Conservation (phyloP, 2,888 invertebrate genomes). For the Sphaerophoria taeniata region DNA sequence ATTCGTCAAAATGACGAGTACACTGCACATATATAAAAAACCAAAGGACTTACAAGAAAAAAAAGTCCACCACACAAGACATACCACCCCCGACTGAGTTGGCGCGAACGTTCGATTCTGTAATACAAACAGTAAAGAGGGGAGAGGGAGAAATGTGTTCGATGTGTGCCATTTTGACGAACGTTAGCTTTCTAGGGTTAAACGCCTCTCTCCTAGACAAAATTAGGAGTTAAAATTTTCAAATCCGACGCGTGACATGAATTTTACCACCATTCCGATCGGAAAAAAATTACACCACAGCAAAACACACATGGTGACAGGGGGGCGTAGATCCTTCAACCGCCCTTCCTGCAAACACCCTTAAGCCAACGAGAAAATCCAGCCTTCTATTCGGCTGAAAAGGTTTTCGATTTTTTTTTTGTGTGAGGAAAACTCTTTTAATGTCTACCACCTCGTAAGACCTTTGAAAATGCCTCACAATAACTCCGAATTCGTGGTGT, state of each 20-base stretch:
- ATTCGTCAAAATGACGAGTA: too few species aligned
- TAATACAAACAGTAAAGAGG: too few species aligned
- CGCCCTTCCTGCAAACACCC: neutral
- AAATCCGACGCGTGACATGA: conserved; percentile 29
- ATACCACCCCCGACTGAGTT: too few species aligned
- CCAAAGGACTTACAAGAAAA: too few species aligned
- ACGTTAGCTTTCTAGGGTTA: too few species aligned
- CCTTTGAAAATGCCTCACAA: conserved; percentile 14
- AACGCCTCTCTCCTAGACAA: neutral
- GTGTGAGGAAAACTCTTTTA: neutral
- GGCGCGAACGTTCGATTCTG: too few species aligned
- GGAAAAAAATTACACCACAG: neutral
- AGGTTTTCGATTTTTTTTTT: neutral
- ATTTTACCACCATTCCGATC: neutral
- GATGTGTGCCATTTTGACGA: too few species aligned
- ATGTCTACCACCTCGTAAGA: neutral
- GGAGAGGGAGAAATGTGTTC: too few species aligned
- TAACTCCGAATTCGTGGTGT: neutral
- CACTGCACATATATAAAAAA: too few species aligned
- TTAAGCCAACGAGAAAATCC: neutral
- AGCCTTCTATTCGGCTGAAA: neutral
- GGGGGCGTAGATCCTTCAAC: neutral
- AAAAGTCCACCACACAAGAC: too few species aligned
- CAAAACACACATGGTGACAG: neutral
- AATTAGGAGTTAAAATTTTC: conserved; percentile 21